These are phyloP conservation scores for Silurus asotus DNA, from an alignment of 2,113 vertebrate genomes.

Conservation along the genomic window DNA sequence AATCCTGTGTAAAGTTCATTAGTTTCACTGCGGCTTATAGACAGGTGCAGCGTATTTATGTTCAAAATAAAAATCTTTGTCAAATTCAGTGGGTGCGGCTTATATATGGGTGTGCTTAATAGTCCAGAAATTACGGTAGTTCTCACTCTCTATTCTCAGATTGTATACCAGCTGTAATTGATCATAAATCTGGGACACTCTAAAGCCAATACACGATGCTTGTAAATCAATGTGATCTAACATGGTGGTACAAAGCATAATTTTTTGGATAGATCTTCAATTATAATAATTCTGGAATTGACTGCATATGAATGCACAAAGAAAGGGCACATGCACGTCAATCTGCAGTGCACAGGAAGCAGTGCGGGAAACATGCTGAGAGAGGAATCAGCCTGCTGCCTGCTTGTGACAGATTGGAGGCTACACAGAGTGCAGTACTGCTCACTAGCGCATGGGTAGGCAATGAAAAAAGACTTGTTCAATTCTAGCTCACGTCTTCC, in stretches of 20 bases:
- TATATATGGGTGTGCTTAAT: too few species aligned
- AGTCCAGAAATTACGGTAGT: too few species aligned
- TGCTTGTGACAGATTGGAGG: conserved; percentile 14
- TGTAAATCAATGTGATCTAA: not conserved
- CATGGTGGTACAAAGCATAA: too few species aligned
- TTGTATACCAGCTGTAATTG: too few species aligned
- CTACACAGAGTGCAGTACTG: not conserved
- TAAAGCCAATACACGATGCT: too few species aligned
- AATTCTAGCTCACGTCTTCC: not conserved
- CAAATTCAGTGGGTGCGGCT: too few species aligned
- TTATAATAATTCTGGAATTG: not conserved
- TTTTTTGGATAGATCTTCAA: not conserved
- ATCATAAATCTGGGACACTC: too few species aligned
- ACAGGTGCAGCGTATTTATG: too few species aligned
- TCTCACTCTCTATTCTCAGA: too few species aligned
- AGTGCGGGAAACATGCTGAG: not conserved
- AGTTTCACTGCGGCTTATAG: too few species aligned
- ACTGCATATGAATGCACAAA: not conserved
- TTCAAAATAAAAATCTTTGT: too few species aligned
- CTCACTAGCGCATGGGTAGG: not conserved
- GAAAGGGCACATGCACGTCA: not conserved
- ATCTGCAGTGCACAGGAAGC: not conserved
- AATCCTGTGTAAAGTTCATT: too few species aligned
- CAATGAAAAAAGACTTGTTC: not conserved
- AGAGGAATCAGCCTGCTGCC: not conserved